Conservation (phyloP, 2,797 vertebrate species). For the Myotis myotis region DNA sequence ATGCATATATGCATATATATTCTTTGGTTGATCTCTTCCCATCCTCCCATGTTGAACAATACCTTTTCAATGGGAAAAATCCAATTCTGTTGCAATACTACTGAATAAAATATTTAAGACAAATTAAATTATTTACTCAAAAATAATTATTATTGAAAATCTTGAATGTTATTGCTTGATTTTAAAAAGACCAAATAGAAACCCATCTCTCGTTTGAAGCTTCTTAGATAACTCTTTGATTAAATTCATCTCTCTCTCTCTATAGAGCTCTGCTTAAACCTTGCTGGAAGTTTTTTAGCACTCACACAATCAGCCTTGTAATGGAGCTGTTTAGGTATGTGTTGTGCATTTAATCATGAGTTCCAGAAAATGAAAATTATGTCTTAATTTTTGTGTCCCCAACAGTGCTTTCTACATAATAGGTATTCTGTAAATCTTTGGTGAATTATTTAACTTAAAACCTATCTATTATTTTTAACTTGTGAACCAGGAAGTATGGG, state of each 20-base stretch:
- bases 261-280: neutral
- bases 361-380: conserved; percentile 46
- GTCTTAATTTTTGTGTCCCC: neutral
- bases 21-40: neutral
- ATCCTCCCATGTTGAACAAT: neutral
- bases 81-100: neutral
- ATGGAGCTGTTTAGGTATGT: conserved; percentile 46
- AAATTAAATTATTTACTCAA: neutral
- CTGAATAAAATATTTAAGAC: conserved; percentile 19
- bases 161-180: conserved; percentile 18
- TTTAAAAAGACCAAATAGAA: neutral
- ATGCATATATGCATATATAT: neutral
- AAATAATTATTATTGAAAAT: conserved; percentile 14
- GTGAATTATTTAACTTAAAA: neutral
- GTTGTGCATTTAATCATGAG: conserved; percentile 19
- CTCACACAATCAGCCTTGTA: conserved; percentile 48
- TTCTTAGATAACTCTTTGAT: neutral
- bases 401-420: neutral
- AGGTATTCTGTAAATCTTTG: conserved; percentile 42
- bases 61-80: conserved; percentile 3
- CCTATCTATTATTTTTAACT: neutral
- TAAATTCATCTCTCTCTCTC: neutral
- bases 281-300: conserved; percentile 45
- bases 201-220: neutral
- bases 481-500: conserved; percentile 10